phyloP scores from a whole-genome alignment of 2,113 vertebrate species.

The Pelvicachromis taeniatus region DNA sequence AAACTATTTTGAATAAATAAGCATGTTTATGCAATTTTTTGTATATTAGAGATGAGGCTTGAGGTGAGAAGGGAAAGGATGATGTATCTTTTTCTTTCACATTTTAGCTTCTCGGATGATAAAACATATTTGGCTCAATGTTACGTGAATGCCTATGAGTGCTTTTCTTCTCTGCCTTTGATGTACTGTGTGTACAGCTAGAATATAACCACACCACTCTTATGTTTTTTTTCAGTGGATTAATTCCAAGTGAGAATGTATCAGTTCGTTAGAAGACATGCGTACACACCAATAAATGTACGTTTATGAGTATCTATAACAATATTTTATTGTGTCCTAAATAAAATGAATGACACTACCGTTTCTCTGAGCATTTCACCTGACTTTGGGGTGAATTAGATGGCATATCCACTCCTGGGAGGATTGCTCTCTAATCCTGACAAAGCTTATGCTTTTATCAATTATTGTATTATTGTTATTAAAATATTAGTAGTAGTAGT shows the following conservation, averaged over 20 bases:
- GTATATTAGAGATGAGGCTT: too few species aligned
- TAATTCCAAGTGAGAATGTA: not conserved
- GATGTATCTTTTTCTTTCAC: not conserved
- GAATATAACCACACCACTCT: not conserved
- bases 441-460: not conserved
- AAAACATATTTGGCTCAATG: not conserved
- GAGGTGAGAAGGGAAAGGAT: too few species aligned
- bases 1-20: too few species aligned
- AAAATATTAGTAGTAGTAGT: not conserved
- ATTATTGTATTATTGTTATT: not conserved
- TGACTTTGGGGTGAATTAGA: not conserved
- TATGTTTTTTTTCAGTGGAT: not conserved
- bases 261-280: not conserved
- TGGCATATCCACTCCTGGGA: not conserved
- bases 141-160: not conserved
- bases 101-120: not conserved
- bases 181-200: not conserved
- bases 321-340: not conserved
- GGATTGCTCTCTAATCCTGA: not conserved
- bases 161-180: not conserved
- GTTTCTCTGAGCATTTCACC: not conserved
- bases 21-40: too few species aligned
- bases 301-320: not conserved
- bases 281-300: not conserved
- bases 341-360: not conserved